Evolutionary conservation across 2,113 vertebrate species (phyloP), one percentile per base, ranked within the genome.

Genomic region (Dolichotis patagonum): DNA sequence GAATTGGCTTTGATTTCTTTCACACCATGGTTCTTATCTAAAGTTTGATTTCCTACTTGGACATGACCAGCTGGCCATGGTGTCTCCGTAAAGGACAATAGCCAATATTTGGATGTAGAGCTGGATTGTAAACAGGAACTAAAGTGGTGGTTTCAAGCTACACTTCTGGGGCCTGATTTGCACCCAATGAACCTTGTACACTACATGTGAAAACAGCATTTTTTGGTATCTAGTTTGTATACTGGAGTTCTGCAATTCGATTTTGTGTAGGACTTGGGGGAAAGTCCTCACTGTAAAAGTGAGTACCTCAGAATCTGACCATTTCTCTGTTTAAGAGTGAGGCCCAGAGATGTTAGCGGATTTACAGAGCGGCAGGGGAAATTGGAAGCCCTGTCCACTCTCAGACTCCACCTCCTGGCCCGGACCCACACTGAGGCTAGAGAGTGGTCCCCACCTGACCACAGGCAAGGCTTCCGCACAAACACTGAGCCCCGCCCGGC

Each of bases 131-230:
- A 91, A 58, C 52, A 83, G 46, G 38, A 93, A 54, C 56, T 49
- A 54, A 75, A 26, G 22, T 26, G n/a, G 10, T 65, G 52, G 58
- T 85, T 73, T 96, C 26, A 73, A 69, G 9, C 41, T 86, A 3
- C 78, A 26, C 7, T 28, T 20, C 24, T 63, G 46, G 43, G 58
- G 32, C 56, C 65, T 88, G 5, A 46, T 35, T 63, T 67, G n/a
- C 11, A 84, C 85, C 73, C 13, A 95, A 35, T 69, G 49, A 54
- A 88, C 63, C 28, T 77, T 95, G 80, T 41, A 73, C 81, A 90
- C 8, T 41, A 1, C 30, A 41, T 43, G 3, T 67, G 62, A 63
- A 95, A 94, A 63, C 35, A 58, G 9, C 30, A 49, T 88, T 90
- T 71, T 41, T 7, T 13, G 22, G 13, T 89, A 63, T 56, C n/a